Evolutionary conservation across 2,888 invertebrate genomes (phyloP), one percentile per base, ranked within the genome.

Genomic region (Cryptocheilus praepositus): DNA sequence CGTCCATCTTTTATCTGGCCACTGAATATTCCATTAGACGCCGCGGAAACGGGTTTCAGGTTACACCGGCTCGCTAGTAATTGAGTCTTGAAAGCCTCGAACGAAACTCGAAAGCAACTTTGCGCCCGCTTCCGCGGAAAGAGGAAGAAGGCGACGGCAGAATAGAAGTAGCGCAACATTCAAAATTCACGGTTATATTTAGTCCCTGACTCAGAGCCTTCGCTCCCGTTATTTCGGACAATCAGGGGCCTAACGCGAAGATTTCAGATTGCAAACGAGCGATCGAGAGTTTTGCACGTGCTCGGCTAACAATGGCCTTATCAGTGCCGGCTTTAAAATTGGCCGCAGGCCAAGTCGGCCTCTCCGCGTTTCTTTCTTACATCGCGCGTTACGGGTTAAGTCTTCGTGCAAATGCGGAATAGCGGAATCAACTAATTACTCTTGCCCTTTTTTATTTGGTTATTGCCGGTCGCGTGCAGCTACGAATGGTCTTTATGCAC

Each of bases 181-280:
- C 53, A 67, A 80, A 75, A 74, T 73, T 74, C 61, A 55, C 57
- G 67, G 74, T 74, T 84, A 84, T 84, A 81, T 84, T 84, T 83
- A 84, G 80, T 71, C 55, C 22, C 64, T 76, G 81, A 84, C 67
- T 82, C 84, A 82, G 16, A 16, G 16, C 49, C 61, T 54, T 46
- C 4, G 51, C 62, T 46, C 8, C 53, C 36, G 61, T 75, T 63
- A 70, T 64, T 70, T 64, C 66, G 22, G 49, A 45, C 64, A 54
- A 64, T 61, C 52, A n/a, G n/a, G n/a, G 56, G 16, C 16, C 21
- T 16, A 25, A 44, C n/a, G n/a, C 46, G 59, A 59, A 68, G 21
- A 52, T 64, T 61, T 45, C 61, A 13, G 56, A 44, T 43, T 18
- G 28, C 59, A 11, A 11, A 11, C 36, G 36, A 7, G 11, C 36